Base-by-base conservation (phyloP, 1,140 invertebrate genomes). In the Saccostrea glomerata region DNA sequence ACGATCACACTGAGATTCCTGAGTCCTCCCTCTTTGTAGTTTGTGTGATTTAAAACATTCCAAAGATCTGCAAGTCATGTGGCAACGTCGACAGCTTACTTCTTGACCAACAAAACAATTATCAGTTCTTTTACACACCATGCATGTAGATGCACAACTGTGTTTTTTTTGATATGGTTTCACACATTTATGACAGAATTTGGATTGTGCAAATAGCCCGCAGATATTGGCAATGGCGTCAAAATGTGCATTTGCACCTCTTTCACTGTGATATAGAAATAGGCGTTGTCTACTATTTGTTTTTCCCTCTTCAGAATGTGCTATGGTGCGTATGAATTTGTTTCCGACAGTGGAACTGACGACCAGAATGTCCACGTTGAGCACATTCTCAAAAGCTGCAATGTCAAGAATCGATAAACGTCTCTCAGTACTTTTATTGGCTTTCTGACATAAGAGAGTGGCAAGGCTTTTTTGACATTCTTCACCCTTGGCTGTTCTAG, bases 141-240 rank as follows among this genome's bases (percentile, higher is more conserved):
- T 30, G 58, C 87, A 88, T 20, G 36, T 6, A 0, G 17, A 23
- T 25, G 20, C 63, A 84, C 87, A 88, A 9, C 36, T 11, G 47
- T 88, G 83, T 0, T 15, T 87, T 12, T 82, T 82, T 84, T 25
- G 25, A 40, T 84, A 87, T 7, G 58, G 77, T 84, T 84, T 84
- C 30, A 87, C 56, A 70, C 87, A 87, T 5, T 70, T 17, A 20
- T 84, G 23, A 40, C 87, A 87, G 84, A 87, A 87, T 30, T 87
- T 84, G 17, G 82, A 47, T 36, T 63, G 13, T 23, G 54, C 87
- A 17, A 87, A 87, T 40, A 87, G 82, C 23, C 70, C 86, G 40
- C 77, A 84, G 6, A 87, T 84, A 23, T 87, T 87, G 25, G 30
- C 25, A 66, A 84, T 87, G 13, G 82, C 40, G 54, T 87, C 54